Evolutionary conservation across 1,140 invertebrate genomes (phyloP).

Genomic region (Dolichoris vasculosae): DNA sequence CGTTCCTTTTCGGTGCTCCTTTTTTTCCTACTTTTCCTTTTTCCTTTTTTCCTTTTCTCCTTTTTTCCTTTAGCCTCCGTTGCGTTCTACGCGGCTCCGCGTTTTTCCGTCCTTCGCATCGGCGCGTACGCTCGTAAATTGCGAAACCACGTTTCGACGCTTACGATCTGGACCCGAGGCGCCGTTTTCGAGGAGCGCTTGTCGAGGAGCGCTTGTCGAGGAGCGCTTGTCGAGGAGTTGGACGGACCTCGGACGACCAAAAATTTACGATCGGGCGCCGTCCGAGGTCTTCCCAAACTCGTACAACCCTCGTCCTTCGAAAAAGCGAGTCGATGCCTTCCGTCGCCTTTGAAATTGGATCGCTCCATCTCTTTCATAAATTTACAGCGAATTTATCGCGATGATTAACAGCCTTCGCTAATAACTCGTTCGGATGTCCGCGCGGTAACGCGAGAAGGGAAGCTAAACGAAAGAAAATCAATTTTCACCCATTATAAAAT

Average conservation of each 20-base stretch:
- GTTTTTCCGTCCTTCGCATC: not conserved
- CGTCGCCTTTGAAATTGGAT: not conserved
- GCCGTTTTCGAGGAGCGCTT: no score
- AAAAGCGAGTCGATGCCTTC: not conserved
- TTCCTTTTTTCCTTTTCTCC: not conserved
- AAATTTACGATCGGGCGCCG: no score
- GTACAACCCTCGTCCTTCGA: no score
- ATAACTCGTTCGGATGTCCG: not conserved
- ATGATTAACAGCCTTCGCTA: not conserved
- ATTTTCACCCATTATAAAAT: constrained; percentile 5
- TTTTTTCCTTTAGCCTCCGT: not conserved
- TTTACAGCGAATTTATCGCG: not conserved
- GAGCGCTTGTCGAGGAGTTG: no score
- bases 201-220: no score
- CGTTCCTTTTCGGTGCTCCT: not conserved
- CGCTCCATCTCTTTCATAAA: not conserved
- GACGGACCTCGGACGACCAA: no score
- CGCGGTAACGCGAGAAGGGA: not conserved
- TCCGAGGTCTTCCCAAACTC: no score
- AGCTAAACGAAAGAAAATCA: not conserved
- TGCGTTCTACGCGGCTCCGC: not conserved
- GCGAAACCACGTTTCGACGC: not conserved
- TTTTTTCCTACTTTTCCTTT: constrained; percentile 17
- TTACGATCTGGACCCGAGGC: not conserved
- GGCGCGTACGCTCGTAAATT: not conserved